Conservation (phyloP, 2,797 vertebrate genomes). For the Cossypha niveicapilla region DNA sequence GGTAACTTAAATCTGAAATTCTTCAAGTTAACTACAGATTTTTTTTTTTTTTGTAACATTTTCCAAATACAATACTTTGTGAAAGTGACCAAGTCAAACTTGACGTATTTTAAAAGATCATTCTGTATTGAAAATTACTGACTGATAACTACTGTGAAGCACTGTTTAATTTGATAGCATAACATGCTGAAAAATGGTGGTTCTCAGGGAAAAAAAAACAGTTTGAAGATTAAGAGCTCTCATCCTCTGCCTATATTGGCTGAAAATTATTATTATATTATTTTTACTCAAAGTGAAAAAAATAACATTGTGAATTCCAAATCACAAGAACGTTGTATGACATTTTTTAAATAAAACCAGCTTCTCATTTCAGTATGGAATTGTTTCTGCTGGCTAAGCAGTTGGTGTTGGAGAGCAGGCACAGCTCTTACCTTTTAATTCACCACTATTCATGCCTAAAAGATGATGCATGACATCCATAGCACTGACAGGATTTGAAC, state of each 20-base stretch:
- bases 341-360: rapidly evolving
- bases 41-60: not conserved
- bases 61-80: rapidly evolving
- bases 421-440: not conserved
- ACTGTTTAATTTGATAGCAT: not conserved
- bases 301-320: not conserved
- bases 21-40: not conserved
- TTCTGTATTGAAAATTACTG: not conserved
- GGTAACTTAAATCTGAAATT: not conserved
- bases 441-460: not conserved
- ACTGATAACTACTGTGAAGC: not conserved
- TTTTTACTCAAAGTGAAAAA: not conserved
- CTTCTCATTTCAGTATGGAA: not conserved
- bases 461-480: not conserved
- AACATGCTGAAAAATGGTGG: not conserved
- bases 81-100: not conserved
- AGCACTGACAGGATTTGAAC: not conserved
- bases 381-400: not conserved
- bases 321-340: not conserved
- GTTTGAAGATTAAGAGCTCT: not conserved
- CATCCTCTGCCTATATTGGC: not conserved
- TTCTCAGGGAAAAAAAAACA: not conserved
- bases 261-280: not conserved
- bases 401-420: not conserved
- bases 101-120: not conserved